phyloP scores from a whole-genome alignment of 2,113 vertebrate genomes.

The Danionella cerebrum region DNA sequence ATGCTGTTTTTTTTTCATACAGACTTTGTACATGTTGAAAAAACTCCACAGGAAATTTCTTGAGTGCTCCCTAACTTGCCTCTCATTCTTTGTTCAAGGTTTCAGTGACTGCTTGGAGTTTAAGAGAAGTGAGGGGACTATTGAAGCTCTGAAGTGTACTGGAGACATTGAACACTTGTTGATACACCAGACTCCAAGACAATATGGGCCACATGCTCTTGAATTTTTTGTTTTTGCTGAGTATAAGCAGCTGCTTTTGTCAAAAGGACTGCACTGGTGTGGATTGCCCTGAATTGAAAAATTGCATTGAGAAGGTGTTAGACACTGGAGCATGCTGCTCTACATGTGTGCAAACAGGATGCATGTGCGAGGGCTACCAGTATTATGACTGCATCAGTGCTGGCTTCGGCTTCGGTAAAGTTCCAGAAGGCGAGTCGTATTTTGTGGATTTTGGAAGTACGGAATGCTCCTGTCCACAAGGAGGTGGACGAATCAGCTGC shows the following conservation, averaged over 20 bases:
- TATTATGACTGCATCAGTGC: slow-evolving; percentile 88
- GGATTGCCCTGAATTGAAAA: slow-evolving; percentile 71
- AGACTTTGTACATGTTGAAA: slow-evolving; percentile 52
- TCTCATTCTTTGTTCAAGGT: slow-evolving; percentile 51
- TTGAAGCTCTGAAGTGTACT: slow-evolving; percentile 19
- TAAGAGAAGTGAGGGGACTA: slow-evolving; percentile 27
- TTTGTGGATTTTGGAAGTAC: slow-evolving; percentile 95
- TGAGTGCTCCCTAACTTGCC: slow-evolving; percentile 54
- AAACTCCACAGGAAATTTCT: slow-evolving; percentile 53
- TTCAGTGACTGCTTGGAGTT: slow-evolving; percentile 49
- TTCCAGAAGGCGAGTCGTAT: slow-evolving; percentile 86
- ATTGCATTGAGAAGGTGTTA: slow-evolving; percentile 81
- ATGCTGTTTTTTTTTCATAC: slow-evolving; percentile 58
- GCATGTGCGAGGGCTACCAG: slow-evolving; percentile 88
- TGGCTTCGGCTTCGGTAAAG: slow-evolving; percentile 80
- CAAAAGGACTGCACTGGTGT: slow-evolving; percentile 76
- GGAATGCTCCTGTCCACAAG: slow-evolving; percentile 82
- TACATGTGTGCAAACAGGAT: slow-evolving; percentile 76
- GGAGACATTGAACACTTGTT: not conserved
- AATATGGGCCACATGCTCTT: slow-evolving; percentile 36
- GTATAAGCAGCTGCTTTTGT: not conserved
- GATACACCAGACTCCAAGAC: slow-evolving; percentile 1
- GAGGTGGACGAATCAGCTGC: slow-evolving; percentile 88
- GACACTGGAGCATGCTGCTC: slow-evolving; percentile 76
- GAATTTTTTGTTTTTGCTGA: slow-evolving; percentile 52